These are phyloP conservation scores for Cephus cinctus DNA, from an alignment of 1,140 invertebrate genomes.

Conservation along the genomic window DNA sequence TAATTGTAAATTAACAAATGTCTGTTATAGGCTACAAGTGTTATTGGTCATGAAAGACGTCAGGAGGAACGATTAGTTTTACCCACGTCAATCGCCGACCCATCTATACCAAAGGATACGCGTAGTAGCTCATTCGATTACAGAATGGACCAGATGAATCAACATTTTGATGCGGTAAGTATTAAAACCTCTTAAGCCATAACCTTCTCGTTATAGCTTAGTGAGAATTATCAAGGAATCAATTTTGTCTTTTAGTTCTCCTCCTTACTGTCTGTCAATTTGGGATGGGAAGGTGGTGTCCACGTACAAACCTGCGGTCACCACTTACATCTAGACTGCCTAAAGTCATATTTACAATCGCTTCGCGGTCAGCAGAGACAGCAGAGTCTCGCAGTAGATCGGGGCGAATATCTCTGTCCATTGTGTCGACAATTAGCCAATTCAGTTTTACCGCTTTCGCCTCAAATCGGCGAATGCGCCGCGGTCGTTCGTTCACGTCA, in stretches of 20 bases:
- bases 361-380: constrained; percentile 74
- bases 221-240: too few species aligned
- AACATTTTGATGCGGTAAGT: constrained; percentile 73
- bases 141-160: constrained; percentile 67
- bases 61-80: constrained; percentile 62
- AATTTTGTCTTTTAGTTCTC: constrained; percentile 61
- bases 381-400: constrained; percentile 71
- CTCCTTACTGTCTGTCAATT: constrained; percentile 82
- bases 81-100: constrained; percentile 67
- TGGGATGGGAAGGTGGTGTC: constrained; percentile 91
- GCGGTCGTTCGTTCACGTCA: constrained; percentile 63
- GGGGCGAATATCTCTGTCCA: constrained; percentile 91
- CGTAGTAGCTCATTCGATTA: constrained; percentile 67
- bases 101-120: constrained; percentile 58
- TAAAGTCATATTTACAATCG: constrained; percentile 84
- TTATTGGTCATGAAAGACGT: constrained; percentile 73
- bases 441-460: constrained; percentile 85
- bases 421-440: constrained; percentile 92
- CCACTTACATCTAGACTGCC: constrained; percentile 90
- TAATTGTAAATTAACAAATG: constrained; percentile 9
- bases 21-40: constrained; percentile 70
- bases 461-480: constrained; percentile 70
- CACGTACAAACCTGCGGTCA: constrained; percentile 96
- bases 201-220: too few species aligned
- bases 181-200: constrained; percentile 1